Conservation (phyloP, 2,113 vertebrate genomes). For the Helogale parvula region DNA sequence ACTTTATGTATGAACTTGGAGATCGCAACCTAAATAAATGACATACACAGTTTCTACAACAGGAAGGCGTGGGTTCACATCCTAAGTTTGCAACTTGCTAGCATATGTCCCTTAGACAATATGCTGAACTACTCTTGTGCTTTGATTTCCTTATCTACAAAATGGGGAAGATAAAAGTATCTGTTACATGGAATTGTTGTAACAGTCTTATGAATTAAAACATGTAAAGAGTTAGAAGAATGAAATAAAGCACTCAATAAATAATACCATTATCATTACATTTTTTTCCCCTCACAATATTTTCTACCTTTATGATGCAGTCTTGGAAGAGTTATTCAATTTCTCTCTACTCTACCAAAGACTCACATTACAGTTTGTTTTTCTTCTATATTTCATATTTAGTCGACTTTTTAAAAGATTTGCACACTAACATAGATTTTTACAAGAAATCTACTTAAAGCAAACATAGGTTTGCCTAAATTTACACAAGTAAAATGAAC, state of each 20-base stretch:
- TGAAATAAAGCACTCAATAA: not conserved
- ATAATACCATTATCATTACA: not conserved
- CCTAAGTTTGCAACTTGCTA: not conserved
- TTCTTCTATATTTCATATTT: constrained; percentile 34
- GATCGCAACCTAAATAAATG: constrained; percentile 28
- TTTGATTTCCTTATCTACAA: not conserved
- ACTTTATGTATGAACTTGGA: not conserved
- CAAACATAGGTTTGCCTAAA: not conserved
- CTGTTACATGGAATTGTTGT: not conserved
- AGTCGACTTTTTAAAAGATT: not conserved
- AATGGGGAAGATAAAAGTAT: not conserved
- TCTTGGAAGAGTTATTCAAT: not conserved
- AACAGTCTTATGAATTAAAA: constrained; percentile 33
- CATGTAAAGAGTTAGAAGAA: not conserved
- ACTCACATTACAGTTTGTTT: not conserved
- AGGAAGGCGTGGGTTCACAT: not conserved
- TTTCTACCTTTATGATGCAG: not conserved
- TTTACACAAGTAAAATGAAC: constrained; percentile 35
- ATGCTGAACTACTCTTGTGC: not conserved
- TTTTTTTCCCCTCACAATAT: not conserved
- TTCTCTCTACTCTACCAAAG: constrained; percentile 31
- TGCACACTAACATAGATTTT: not conserved
- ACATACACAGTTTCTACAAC: not conserved
- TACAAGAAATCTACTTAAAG: not conserved
- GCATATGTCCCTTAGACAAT: not conserved